These are phyloP conservation scores for Anguilla megastoma DNA, from an alignment of 2,797 vertebrate genomes.

Conservation along the genomic window DNA sequence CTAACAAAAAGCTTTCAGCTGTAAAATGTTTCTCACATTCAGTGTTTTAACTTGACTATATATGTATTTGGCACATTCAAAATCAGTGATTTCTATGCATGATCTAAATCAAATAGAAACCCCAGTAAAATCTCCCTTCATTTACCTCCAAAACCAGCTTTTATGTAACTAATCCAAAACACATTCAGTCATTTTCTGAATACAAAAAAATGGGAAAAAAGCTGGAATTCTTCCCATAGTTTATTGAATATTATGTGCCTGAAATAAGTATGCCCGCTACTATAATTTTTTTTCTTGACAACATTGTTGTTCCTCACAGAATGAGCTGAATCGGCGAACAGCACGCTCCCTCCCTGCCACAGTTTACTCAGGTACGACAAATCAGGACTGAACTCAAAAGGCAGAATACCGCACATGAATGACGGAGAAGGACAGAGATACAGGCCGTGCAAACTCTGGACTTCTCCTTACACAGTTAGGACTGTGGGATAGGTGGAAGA, in stretches of 20 bases:
- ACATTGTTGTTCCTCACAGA: slow-evolving; percentile 13
- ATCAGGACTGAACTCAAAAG: neutral
- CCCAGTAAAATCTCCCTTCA: neutral
- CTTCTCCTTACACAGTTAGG: neutral
- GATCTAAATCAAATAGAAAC: neutral
- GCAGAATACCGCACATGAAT: neutral
- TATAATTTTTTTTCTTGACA: neutral
- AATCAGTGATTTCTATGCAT: neutral
- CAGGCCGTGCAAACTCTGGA: neutral
- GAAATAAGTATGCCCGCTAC: neutral
- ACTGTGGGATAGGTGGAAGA: neutral
- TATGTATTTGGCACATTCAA: neutral
- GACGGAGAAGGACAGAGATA: neutral
- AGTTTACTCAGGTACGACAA: neutral
- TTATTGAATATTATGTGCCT: neutral
- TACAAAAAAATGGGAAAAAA: neutral
- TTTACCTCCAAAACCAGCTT: neutral
- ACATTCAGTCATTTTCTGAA: neutral
- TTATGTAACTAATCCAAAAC: neutral
- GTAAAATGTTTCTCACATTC: too few relatives aligned
- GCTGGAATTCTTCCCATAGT: neutral
- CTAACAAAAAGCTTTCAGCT: too few relatives aligned
- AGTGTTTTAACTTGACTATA: neutral
- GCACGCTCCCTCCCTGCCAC: neutral
- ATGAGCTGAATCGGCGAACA: neutral